Conservation (phyloP, 2,888 invertebrate genomes). For the Rhagium mordax region DNA sequence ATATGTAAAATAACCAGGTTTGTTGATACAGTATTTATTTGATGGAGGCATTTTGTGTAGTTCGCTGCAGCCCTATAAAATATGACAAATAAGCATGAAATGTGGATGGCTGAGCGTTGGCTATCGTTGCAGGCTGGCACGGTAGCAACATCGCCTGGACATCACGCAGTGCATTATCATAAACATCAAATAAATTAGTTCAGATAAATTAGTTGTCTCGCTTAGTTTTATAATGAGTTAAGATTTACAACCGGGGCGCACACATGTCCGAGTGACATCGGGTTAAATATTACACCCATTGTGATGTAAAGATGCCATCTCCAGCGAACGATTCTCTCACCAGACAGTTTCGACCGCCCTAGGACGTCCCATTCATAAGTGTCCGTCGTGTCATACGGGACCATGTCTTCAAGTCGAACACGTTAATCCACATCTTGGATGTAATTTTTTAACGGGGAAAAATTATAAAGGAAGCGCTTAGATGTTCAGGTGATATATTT, state of each 20-base stretch:
- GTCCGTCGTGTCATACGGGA: conserved; percentile 51
- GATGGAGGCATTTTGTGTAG: conserved; percentile 53
- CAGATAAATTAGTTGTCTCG: conserved; percentile 68
- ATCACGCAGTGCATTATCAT: conserved; percentile 65
- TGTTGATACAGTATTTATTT: conserved; percentile 58
- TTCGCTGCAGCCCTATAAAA: conserved; percentile 54
- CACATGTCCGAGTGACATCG: conserved; percentile 57
- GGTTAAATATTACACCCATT: conserved; percentile 67
- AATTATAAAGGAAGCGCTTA: not conserved
- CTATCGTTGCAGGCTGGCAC: conserved; percentile 45
- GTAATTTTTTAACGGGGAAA: conserved; percentile 21
- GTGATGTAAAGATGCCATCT: conserved; percentile 69
- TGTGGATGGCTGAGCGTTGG: conserved; percentile 46
- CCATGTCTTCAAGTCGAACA: conserved; percentile 14
- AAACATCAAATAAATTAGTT: conserved; percentile 68
- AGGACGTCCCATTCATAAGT: conserved; percentile 68
- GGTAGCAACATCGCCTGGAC: conserved; percentile 58
- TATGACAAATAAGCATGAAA: conserved; percentile 62
- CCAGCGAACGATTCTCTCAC: conserved; percentile 55
- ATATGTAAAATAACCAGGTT: conserved; percentile 52
- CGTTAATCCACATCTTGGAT: conserved; percentile 32
- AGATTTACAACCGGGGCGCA: conserved; percentile 62
- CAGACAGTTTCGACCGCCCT: conserved; percentile 62
- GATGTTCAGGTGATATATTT: not conserved
- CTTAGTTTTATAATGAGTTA: conserved; percentile 63